Evolutionary conservation across 2,888 invertebrate species (phyloP), one percentile per base, ranked within the genome.

Genomic region (Pyralis farinalis): DNA sequence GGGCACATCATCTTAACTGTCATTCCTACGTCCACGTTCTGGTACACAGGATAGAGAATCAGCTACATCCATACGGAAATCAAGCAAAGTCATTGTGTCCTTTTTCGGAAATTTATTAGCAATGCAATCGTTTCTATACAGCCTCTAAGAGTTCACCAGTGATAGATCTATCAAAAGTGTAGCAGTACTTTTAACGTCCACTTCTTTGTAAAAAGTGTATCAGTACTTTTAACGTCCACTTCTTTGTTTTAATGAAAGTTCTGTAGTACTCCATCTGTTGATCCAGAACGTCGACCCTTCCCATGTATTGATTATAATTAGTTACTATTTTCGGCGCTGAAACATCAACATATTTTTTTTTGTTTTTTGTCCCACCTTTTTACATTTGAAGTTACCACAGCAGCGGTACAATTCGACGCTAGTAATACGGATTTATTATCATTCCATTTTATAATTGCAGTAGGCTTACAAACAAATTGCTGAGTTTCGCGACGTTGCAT

Each of bases 401-500:
- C 40, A 12, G 10, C 32, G 11, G 49, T 47, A 33, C 47, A 47
- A 12, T 50, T 47, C 6, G 45, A 50, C 1, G 36, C 32, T n/a
- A 35, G n/a, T 10, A 47, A 21, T 1, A 50, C 50, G 9, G 43
- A 35, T 33, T 53, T 53, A 34, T 49, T 53, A 40, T 50, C 47
- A 25, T 38, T 53, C 49, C 50, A 49, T 31, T 53, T 44, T 1
- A 53, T 41, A 31, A 53, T 11, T 5, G 37, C 44, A 3, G 35
- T 31, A 42, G 30, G 16, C 12, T 44, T 40, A n/a, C 44, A 34
- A 3, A 45, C 44, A 9, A 49, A 39, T 16, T 55, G 50, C 12
- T 50, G 40, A 21, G 21, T 20, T 20, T 55, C 53, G 6, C 51
- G 50, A 6, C 51, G 29, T 20, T 21, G 0, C 54, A 54, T 55